Conservation (phyloP, 1,140 invertebrate species). For the Microplitis demolitor region DNA sequence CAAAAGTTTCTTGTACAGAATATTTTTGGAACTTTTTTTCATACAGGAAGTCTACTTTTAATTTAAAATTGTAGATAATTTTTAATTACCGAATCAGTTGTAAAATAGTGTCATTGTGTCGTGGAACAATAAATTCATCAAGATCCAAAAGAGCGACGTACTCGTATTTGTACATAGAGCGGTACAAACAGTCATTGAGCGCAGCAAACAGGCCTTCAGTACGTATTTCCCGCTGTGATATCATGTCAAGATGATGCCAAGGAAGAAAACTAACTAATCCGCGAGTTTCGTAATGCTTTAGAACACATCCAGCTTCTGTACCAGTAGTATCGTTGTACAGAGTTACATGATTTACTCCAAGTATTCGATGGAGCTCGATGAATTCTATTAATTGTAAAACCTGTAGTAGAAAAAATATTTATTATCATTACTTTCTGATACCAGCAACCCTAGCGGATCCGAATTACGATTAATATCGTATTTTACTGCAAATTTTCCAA, state of each 20-base stretch:
- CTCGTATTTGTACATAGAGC: conserved; percentile 81
- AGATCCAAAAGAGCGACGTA: conserved; percentile 87
- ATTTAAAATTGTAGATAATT: background rate
- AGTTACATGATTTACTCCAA: conserved; percentile 88
- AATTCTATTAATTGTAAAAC: conserved; percentile 87
- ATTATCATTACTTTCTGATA: background rate
- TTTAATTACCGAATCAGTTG: conserved; percentile 66
- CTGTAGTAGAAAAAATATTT: conserved; percentile 49
- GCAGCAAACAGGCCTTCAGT: conserved; percentile 92
- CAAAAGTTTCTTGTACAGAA: too few species aligned
- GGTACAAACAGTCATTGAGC: conserved; percentile 91
- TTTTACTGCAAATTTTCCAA: too few species aligned
- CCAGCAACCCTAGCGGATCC: too few species aligned
- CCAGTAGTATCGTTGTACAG: conserved; percentile 93
- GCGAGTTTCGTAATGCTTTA: conserved; percentile 71
- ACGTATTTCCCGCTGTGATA: conserved; percentile 88
- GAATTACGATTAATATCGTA: too few species aligned
- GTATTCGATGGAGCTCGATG: conserved; percentile 84
- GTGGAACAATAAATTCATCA: conserved; percentile 89
- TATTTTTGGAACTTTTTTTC: too few species aligned
- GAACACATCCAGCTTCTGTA: conserved; percentile 74
- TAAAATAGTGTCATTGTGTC: conserved; percentile 72
- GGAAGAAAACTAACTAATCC: conserved; percentile 81
- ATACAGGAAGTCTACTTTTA: too few species aligned
- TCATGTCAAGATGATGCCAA: conserved; percentile 85